Evolutionary conservation across 2,113 vertebrate species (phyloP).

Genomic region (Tupaia chinensis): DNA sequence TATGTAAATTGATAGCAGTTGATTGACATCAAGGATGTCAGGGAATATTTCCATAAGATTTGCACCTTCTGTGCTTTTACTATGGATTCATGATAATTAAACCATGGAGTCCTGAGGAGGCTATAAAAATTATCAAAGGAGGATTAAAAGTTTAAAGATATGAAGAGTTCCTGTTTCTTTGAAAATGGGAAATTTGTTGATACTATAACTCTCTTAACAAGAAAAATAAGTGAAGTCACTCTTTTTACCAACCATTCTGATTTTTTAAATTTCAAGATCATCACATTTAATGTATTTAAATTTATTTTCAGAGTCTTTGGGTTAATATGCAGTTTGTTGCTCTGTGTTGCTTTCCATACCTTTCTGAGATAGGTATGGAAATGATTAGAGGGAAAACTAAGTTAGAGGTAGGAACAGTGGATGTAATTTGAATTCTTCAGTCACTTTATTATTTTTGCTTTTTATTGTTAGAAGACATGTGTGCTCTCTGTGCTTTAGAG

Average conservation of each 20-base stretch:
- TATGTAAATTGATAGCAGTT: conserved; percentile 33
- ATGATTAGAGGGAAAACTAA: neutral
- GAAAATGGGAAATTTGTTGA: conserved; percentile 25
- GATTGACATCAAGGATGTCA: neutral
- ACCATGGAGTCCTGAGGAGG: neutral
- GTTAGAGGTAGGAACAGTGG: neutral
- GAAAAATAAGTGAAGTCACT: conserved; percentile 14
- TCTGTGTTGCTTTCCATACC: neutral
- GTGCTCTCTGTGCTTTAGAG: too few relatives aligned
- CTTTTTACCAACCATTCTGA: conserved; percentile 15
- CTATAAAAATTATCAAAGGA: neutral
- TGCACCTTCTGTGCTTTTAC: conserved; percentile 40
- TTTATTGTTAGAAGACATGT: too few relatives aligned
- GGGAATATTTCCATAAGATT: conserved; percentile 7
- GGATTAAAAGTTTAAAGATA: neutral
- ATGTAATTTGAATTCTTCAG: neutral
- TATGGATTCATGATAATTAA: conserved; percentile 11
- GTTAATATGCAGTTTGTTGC: neutral
- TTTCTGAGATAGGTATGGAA: neutral
- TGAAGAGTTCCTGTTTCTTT: neutral
- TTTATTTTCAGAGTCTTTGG: neutral
- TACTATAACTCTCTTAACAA: conserved; percentile 3
- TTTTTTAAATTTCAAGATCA: conserved; percentile 43
- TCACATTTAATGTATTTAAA: neutral
- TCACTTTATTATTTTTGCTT: neutral